These are phyloP conservation scores for Arothron firmamentum DNA, from an alignment of 2,113 vertebrate species.

Conservation along the genomic window DNA sequence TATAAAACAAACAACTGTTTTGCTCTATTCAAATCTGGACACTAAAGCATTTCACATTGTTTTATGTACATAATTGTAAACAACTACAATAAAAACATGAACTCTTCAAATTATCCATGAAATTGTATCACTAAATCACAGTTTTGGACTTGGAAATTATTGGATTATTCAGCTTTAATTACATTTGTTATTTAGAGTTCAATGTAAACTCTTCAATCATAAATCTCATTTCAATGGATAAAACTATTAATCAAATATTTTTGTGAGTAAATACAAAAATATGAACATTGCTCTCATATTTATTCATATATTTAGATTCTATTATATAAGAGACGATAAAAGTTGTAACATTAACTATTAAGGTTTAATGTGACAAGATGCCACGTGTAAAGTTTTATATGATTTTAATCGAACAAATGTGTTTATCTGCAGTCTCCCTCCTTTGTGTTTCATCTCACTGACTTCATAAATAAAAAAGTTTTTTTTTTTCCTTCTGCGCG, in stretches of 20 bases:
- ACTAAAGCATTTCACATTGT: background rate
- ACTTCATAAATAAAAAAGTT: too few relatives aligned
- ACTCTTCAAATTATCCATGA: too few relatives aligned
- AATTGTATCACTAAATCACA: too few relatives aligned
- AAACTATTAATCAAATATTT: background rate
- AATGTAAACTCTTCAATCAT: background rate
- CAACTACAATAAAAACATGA: background rate
- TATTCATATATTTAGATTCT: background rate
- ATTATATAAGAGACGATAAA: background rate
- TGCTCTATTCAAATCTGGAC: too few relatives aligned
- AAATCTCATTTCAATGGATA: background rate
- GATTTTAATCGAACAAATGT: too few relatives aligned
- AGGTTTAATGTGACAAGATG: too few relatives aligned
- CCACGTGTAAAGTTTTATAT: too few relatives aligned
- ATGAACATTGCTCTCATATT: background rate
- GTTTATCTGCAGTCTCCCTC: too few relatives aligned
- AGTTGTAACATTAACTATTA: too few relatives aligned
- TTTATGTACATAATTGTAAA: slow-evolving; percentile 4
- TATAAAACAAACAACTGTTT: too few relatives aligned
- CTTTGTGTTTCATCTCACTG: too few relatives aligned
- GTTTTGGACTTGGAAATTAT: too few relatives aligned
- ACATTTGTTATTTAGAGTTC: background rate
- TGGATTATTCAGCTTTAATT: background rate
- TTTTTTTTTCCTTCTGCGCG: background rate
- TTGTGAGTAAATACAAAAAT: background rate